Percentiles rank a stretch among this genome's conserved stretches.
Evolutionary conservation across 2,888 invertebrate species (phyloP).

Genomic region (Drosophila meridiana): DNA sequence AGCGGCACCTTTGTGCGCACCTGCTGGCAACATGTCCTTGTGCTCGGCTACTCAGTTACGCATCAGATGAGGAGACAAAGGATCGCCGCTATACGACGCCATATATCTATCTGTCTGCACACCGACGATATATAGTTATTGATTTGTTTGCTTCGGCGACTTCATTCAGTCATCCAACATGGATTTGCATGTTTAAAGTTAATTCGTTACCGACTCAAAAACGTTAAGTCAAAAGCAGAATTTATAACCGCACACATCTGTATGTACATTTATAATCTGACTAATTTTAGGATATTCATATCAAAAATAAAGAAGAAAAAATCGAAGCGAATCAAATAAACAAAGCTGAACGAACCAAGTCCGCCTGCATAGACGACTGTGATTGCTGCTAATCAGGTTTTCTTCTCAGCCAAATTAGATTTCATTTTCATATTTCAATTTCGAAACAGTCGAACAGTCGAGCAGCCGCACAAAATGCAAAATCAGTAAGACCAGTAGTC

Average conservation of each 20-base stretch:
- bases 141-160: slow-evolving; percentile 43
- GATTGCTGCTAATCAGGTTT: slow-evolving; percentile 78
- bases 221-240: slow-evolving; percentile 49
- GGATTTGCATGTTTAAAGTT: slow-evolving; percentile 65
- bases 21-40: slow-evolving; percentile 65
- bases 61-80: slow-evolving; percentile 18
- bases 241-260: slow-evolving; percentile 71
- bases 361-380: slow-evolving; percentile 57
- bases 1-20: slow-evolving; percentile 77
- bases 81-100: neutral
- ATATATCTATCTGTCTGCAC: neutral
- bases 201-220: slow-evolving; percentile 66
- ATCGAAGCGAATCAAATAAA: slow-evolving; percentile 1
- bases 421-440: slow-evolving; percentile 82
- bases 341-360: slow-evolving; percentile 41
- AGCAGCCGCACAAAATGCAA: slow-evolving; percentile 71
- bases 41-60: slow-evolving; percentile 79
- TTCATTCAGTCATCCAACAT: slow-evolving; percentile 62
- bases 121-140: slow-evolving; percentile 7
- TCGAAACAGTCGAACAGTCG: slow-evolving; percentile 54
- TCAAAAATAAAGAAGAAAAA: neutral
- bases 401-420: slow-evolving; percentile 63
- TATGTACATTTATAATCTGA: slow-evolving; percentile 74
- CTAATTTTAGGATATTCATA: slow-evolving; percentile 66
- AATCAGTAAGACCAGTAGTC: slow-evolving; percentile 84